These are phyloP conservation scores for Urechis unicinctus DNA, from an alignment of 2,888 invertebrate species.

Conservation along the genomic window DNA sequence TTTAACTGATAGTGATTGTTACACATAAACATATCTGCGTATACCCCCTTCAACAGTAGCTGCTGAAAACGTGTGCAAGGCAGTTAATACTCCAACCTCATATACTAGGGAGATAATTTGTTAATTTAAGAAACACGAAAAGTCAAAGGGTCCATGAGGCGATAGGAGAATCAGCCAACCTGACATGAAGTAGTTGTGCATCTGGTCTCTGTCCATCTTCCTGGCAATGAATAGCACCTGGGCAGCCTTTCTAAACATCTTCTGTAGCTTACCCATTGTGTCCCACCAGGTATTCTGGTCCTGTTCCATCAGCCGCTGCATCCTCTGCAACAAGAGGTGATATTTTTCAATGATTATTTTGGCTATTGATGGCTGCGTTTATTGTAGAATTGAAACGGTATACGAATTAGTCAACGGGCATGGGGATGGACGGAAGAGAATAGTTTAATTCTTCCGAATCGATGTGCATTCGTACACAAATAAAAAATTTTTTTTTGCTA, in stretches of 20 bases:
- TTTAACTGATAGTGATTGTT: no score
- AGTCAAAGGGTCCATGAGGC: neutral
- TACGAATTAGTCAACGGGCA: neutral
- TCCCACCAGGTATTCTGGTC: conserved; percentile 99
- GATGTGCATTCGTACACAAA: no score
- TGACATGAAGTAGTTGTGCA: conserved; percentile 98
- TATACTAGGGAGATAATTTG: no score
- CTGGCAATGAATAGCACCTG: conserved; percentile 75
- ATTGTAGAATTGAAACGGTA: no score
- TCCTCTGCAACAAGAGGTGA: conserved; percentile 27
- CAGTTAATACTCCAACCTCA: no score
- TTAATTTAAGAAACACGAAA: no score
- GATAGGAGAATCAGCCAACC: conserved; percentile 58
- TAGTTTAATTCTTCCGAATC: no score
- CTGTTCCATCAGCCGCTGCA: conserved; percentile 61
- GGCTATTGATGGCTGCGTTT: no score
- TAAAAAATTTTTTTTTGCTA: no score
- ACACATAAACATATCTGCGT: no score
- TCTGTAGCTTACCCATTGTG: conserved; percentile 89
- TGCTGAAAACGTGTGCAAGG: no score
- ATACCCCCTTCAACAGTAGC: no score
- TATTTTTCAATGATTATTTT: neutral
- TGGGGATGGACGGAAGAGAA: neutral
- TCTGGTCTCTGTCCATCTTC: conserved; percentile 82
- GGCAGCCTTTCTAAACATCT: conserved; percentile 84